phyloP scores from a whole-genome alignment of 2,797 vertebrate genomes.

The Anguilla anguilla region DNA sequence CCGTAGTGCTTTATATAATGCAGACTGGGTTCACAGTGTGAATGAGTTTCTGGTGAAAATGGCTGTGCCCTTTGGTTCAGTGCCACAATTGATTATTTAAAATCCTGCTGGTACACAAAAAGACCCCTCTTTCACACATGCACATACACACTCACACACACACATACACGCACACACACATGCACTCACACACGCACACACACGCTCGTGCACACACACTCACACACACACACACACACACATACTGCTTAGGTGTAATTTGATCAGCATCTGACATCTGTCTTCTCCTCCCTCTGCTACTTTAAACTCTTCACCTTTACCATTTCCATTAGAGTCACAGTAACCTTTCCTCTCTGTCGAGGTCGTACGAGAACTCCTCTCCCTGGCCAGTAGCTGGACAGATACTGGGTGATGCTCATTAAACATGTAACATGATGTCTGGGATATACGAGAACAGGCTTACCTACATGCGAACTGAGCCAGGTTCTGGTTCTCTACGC shows the following conservation, averaged over 20 bases:
- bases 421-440: neutral
- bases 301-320: slow-evolving; percentile 78
- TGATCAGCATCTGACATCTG: slow-evolving; percentile 50
- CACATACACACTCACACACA: neutral
- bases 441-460: neutral
- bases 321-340: slow-evolving; percentile 60
- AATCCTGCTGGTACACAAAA: neutral
- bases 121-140: neutral
- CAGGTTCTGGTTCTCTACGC: neutral
- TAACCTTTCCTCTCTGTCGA: slow-evolving; percentile 51
- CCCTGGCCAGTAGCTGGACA: neutral
- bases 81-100: neutral
- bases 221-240: neutral
- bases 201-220: neutral
- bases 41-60: neutral
- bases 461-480: neutral
- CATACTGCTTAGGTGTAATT: slow-evolving; percentile 55
- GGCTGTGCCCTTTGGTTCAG: neutral
- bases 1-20: slow-evolving; percentile 8
- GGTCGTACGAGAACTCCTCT: neutral
- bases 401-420: neutral
- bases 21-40: neutral
- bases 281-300: slow-evolving; percentile 52
- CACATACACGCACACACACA: neutral
- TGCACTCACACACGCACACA: neutral